phyloP scores from a whole-genome alignment of 2,888 invertebrate species.

The Anticlea derivata region DNA sequence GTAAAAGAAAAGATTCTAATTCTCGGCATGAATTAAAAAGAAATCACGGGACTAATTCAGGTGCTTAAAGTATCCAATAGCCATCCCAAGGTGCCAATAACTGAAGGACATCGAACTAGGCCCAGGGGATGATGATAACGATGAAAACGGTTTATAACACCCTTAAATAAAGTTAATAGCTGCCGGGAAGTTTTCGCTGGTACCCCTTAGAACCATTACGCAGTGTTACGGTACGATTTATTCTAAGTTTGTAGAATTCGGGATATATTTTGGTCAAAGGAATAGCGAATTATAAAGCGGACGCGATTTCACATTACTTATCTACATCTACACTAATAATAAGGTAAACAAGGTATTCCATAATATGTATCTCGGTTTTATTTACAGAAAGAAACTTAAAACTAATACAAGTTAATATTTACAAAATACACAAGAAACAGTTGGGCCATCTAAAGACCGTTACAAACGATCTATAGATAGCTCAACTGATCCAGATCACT shows the following conservation, averaged over 20 bases:
- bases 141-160: slow-evolving; percentile 79
- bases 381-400: no score
- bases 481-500: no score
- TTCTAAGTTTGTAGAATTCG: slow-evolving; percentile 72
- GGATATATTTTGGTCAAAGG: slow-evolving; percentile 15
- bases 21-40: slow-evolving; percentile 17
- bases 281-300: no score
- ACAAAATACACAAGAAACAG: no score
- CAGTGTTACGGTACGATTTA: slow-evolving; percentile 76
- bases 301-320: no score
- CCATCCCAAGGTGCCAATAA: slow-evolving; percentile 57
- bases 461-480: no score
- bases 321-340: no score
- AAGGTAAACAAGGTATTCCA: no score
- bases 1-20: slow-evolving; percentile 2
- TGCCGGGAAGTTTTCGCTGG: slow-evolving; percentile 73
- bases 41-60: slow-evolving; percentile 29
- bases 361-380: no score
- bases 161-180: slow-evolving; percentile 82
- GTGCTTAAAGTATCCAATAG: slow-evolving; percentile 36
- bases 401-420: no score
- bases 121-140: slow-evolving; percentile 74
- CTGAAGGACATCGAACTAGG: slow-evolving; percentile 64
- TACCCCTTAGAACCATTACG: slow-evolving; percentile 76
- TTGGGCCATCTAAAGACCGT: no score